Percentiles rank a stretch among this genome's conserved stretches.
These are phyloP conservation scores for Helarctos malayanus DNA, from an alignment of 2,797 vertebrate genomes.

Conservation along the genomic window DNA sequence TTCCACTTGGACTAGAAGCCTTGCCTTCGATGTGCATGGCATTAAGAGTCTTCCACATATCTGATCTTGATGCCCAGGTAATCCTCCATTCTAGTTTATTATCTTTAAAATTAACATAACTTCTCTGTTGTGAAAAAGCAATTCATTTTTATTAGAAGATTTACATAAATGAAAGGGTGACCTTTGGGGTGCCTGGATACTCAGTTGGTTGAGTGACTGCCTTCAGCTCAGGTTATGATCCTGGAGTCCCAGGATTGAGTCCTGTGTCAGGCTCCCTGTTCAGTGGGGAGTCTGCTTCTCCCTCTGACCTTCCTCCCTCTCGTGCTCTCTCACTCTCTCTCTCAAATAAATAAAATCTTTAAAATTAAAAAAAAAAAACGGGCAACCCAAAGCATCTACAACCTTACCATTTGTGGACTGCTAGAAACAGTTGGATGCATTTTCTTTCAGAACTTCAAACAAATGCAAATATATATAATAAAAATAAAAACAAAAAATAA, in stretches of 20 bases:
- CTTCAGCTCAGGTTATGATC: no score
- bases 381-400: neutral
- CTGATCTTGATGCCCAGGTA: neutral
- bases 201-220: no score
- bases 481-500: no score
- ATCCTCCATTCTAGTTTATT: neutral
- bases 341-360: no score
- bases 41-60: neutral
- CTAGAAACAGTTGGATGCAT: neutral
- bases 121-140: neutral
- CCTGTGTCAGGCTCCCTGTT: no score
- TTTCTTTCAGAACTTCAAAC: neutral
- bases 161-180: neutral
- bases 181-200: no score
- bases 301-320: no score
- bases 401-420: neutral
- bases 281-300: no score
- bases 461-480: neutral
- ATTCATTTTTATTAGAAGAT: slow-evolving; percentile 3
- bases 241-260: no score
- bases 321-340: no score
- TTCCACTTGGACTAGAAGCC: neutral
- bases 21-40: neutral
- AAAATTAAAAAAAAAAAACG: neutral
- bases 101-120: neutral